A percentile compares a stretch with the other conserved stretches of the same genome.
Conservation (phyloP, 2,888 invertebrate genomes). For the Neoitamus cyanurus region DNA sequence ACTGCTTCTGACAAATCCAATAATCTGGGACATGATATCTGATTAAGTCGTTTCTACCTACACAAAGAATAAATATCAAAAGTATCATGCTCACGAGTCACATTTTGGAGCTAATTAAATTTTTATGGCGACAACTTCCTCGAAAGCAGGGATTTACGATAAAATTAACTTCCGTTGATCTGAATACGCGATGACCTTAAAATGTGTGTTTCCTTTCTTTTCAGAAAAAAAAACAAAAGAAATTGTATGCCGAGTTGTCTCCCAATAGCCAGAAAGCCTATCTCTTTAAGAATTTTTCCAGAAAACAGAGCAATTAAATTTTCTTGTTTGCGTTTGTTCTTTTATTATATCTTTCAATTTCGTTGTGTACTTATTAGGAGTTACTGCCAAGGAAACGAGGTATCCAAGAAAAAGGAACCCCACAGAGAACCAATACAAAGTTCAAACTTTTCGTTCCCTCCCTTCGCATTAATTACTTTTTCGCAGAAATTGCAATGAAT, state of each 20-base stretch:
- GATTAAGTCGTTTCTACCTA: neutral
- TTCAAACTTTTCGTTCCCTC: neutral
- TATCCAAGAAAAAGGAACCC: neutral
- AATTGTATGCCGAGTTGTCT: neutral
- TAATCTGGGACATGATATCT: neutral
- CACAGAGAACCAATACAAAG: neutral
- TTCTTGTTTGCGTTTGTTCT: neutral
- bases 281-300: neutral
- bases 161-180: neutral
- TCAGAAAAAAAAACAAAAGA: neutral
- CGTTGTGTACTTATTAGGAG: neutral
- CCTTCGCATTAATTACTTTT: neutral
- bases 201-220: neutral
- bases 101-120: neutral
- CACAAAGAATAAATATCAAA: neutral
- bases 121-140: neutral
- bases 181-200: neutral
- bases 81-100: neutral
- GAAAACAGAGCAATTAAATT: neutral
- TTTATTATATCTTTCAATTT: neutral
- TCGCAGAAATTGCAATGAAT: neutral
- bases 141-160: neutral
- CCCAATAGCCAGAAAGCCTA: neutral
- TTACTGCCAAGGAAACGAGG: neutral
- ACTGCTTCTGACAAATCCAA: neutral